Base-by-base conservation (phyloP, 2,113 vertebrate genomes). In the Hyperoodon ampullatus region DNA sequence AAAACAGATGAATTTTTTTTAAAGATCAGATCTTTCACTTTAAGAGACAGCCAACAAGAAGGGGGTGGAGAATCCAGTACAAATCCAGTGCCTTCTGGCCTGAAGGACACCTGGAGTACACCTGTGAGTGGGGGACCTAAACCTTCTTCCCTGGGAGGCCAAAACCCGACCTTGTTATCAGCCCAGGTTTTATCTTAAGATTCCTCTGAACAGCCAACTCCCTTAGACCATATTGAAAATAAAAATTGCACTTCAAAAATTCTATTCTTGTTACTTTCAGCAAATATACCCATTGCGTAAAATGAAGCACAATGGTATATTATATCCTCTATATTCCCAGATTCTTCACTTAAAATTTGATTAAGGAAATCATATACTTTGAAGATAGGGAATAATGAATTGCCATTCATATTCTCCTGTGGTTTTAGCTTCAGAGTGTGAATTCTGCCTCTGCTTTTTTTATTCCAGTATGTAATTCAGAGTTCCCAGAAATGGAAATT, bases 211-310 rank as follows among this genome's bases (percentile, higher is more conserved):
- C 2, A 77, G 8, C 23, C 68, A 85, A 70, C 9, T 77, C 5
- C 5, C 74, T 94, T 80, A 66, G 19, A 78, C n/a, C 55, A 24
- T 61, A 24, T 78, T 50, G 26, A 89, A 91, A 95, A 89, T 92
- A 94, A 93, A 66, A 72, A 65, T 63, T 92, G 9, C 21, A 44
- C 91, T 85, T 97, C 19, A 42, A 47, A 90, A 81, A 44, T 44
- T 75, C 58, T 93, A 24, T 95, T 87, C 85, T 63, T 92, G 35
- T 35, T 94, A 42, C n/a, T 70, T 97, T 70, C 14, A 60, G 47
- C 28, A 82, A 77, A 96, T 96, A 83, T 77, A 35, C 1, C 26
- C 60, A 65, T 68, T 53, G 16, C 39, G 85, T 70, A 93, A 97
- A 78, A 85, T 58, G 30, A 86, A 74, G 28, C 65, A 60, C 11